Base-by-base conservation (phyloP, 2,888 invertebrate genomes). In the Mesoligia furuncula region DNA sequence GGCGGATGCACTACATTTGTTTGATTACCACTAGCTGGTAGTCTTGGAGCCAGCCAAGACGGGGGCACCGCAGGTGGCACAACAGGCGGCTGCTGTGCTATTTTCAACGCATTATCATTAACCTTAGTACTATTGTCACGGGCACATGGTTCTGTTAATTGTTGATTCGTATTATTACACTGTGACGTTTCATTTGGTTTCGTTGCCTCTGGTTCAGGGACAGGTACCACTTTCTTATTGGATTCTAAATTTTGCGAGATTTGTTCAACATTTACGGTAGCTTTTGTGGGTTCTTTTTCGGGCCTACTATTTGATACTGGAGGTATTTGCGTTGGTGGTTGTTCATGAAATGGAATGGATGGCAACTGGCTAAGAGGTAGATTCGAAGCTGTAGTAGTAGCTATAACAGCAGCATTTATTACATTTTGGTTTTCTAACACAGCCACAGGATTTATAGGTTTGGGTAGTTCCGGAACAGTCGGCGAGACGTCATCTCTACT, bases 401-500 rank as follows among this genome's bases (percentile, higher is more conserved):
- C 82, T 73, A 77, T 78, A 64, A 86, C 83, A 67, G 85, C 80
- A 85, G 83, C 82, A 78, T 85, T 88, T 71, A 75, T 72, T 79
- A 61, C 65, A 79, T 81, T 73, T 76, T 85, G 81, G 79, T 75
- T 85, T 79, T 87, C 85, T 71, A 79, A 83, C 79, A 71, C 72
- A 80, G 84, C 45, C 31, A 74, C 79, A 83, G 85, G 85, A 73
- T 90, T 89, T 80, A 79, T 86, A 71, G 81, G 66, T 77, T 88
- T 90, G 59, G 90, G 82, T 75, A 83, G 85, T 78, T 93, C 93
- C 54, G 91, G 84, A 64, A 85, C 79, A 67, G 89, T 84, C 11
- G 95, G 95, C 39, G 95, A 95, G 62, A 88, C 78, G 27, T 96
- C 96, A 88, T 96, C 96, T 91, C 95, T 94, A 88, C 96, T 96